Conservation (phyloP, 2,113 vertebrate species). For the Mugil cephalus region DNA sequence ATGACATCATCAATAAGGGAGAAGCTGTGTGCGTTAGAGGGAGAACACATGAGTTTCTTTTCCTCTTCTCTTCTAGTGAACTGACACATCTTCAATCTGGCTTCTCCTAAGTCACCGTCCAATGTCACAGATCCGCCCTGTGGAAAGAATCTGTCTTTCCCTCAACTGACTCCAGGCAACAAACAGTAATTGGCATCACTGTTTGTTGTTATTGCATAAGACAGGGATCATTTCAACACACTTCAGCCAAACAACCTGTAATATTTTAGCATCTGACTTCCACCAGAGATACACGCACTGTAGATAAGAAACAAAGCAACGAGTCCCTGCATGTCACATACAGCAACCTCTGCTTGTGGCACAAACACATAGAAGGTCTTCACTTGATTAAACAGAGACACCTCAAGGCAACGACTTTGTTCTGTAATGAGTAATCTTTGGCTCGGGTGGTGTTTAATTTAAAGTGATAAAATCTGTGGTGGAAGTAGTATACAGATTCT, state of each 20-base stretch:
- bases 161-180: neutral
- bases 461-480: neutral
- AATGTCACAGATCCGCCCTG: constrained; percentile 7
- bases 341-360: neutral
- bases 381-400: constrained; percentile 29
- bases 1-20: constrained; percentile 50
- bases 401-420: constrained; percentile 12
- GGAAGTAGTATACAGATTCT: no score
- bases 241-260: neutral
- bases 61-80: constrained; percentile 30
- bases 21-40: constrained; percentile 4
- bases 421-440: constrained; percentile 21
- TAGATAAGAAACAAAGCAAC: constrained; percentile 37
- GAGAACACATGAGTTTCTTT: neutral
- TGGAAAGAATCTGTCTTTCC: neutral
- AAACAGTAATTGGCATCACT: no score
- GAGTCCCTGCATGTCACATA: constrained; percentile 46
- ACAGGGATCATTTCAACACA: constrained; percentile 10
- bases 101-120: constrained; percentile 6
- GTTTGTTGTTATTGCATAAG: constrained; percentile 14
- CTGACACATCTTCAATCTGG: constrained; percentile 2
- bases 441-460: constrained; percentile 16
- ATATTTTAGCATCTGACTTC: neutral
- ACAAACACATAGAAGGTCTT: constrained; percentile 17
- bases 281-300: neutral